phyloP scores from a whole-genome alignment of 2,113 vertebrate genomes.

The Spilogale gracilis region DNA sequence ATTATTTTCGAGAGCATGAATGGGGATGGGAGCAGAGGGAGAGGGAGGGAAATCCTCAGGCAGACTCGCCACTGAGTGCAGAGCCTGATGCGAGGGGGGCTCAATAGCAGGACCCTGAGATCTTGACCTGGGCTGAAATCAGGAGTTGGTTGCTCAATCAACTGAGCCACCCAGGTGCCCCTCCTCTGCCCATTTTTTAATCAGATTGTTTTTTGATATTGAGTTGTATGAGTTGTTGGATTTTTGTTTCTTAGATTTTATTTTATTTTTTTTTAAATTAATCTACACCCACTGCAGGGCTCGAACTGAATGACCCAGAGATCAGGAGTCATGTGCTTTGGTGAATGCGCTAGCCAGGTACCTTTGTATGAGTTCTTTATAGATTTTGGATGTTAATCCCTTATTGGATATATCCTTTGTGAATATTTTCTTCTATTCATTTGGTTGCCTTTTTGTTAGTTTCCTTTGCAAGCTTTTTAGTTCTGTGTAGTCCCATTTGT shows the following conservation, averaged over 20 bases:
- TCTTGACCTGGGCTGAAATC: not conserved
- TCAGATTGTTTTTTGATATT: not conserved
- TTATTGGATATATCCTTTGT: not conserved
- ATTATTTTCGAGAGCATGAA: too few relatives aligned
- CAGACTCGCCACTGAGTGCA: not conserved
- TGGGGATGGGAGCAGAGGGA: too few relatives aligned
- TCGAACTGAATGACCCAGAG: not conserved
- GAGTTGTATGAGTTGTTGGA: not conserved
- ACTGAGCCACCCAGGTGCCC: not conserved
- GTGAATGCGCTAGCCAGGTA: not conserved
- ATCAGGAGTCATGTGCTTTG: not conserved
- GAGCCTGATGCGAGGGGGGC: not conserved
- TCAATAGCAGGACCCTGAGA: not conserved
- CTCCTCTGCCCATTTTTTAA: not conserved
- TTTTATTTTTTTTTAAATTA: not conserved
- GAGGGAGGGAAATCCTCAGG: not conserved
- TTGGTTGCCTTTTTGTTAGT: not conserved
- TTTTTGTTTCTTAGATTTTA: not conserved
- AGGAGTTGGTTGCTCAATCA: not conserved
- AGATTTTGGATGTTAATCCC: not conserved
- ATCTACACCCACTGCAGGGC: not conserved
- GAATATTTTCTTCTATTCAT: not conserved
- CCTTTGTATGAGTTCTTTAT: not conserved
- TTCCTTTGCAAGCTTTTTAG: not conserved
- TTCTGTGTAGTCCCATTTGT: not conserved